These are phyloP conservation scores for Crotalus viridis DNA, from an alignment of 2,113 vertebrate genomes.

Conservation along the genomic window DNA sequence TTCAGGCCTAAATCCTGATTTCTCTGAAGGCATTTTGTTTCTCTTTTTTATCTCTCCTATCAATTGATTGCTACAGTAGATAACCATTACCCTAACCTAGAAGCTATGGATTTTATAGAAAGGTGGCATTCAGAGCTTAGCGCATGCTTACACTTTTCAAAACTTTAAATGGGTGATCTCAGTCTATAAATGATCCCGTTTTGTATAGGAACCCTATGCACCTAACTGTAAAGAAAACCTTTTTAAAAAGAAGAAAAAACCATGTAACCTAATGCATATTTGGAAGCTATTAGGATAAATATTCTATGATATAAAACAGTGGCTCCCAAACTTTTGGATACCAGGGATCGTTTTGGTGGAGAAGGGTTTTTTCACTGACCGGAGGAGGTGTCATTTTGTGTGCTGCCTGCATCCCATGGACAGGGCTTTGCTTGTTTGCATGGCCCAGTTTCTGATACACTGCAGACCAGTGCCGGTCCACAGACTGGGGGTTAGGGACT, in stretches of 20 bases:
- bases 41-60: background rate
- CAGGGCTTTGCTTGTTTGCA: too few relatives aligned
- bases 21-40: background rate
- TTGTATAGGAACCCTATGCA: background rate
- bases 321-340: too few relatives aligned
- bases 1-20: background rate
- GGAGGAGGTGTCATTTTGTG: too few relatives aligned
- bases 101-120: background rate
- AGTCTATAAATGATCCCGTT: background rate
- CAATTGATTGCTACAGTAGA: background rate
- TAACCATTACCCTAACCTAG: background rate
- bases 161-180: background rate
- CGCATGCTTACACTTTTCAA: background rate
- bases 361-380: too few relatives aligned
- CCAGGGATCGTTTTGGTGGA: too few relatives aligned
- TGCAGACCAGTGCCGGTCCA: too few relatives aligned
- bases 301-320: too few relatives aligned
- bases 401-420: too few relatives aligned
- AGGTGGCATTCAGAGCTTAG: background rate
- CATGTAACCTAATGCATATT: background rate
- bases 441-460: too few relatives aligned
- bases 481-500: too few relatives aligned
- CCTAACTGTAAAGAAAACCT: background rate
- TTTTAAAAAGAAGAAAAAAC: background rate
- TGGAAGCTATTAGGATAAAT: background rate